These are phyloP conservation scores for Lophius piscatorius DNA, from an alignment of 2,113 vertebrate genomes.

Conservation along the genomic window DNA sequence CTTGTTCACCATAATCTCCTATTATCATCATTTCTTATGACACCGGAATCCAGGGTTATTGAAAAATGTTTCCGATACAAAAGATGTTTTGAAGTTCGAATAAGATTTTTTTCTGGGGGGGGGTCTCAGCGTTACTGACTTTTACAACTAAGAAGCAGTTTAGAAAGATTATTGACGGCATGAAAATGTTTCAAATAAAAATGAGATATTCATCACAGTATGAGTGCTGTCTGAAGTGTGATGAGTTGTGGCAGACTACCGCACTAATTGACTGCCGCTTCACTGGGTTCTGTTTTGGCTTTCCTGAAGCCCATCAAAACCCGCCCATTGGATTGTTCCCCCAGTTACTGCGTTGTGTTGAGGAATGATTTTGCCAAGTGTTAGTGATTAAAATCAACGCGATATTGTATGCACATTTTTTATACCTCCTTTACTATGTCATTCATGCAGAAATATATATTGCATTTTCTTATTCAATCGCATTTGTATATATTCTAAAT, in stretches of 20 bases:
- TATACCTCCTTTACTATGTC: too few species aligned
- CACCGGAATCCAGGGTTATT: constrained; percentile 1
- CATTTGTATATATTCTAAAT: too few species aligned
- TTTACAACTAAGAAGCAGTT: not conserved
- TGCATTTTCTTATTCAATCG: too few species aligned
- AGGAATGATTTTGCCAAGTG: not conserved
- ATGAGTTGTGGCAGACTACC: not conserved
- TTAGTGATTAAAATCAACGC: not conserved
- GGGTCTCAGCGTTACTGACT: not conserved
- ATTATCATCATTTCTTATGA: constrained; percentile 17
- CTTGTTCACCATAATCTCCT: constrained; percentile 39
- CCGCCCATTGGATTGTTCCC: not conserved
- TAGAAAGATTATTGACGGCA: not conserved
- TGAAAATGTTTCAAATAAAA: not conserved
- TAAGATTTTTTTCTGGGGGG: too few species aligned
- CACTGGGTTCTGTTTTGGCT: constrained; percentile 15
- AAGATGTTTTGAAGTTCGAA: constrained; percentile 30
- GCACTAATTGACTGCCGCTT: constrained; percentile 19
- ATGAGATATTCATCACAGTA: not conserved
- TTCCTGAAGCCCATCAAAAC: constrained; percentile 3
- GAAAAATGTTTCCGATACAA: constrained; percentile 6
- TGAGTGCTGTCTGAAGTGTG: not conserved
- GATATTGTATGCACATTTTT: too few species aligned
- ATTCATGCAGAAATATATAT: too few species aligned
- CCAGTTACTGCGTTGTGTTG: not conserved